phyloP scores from a whole-genome alignment of 2,113 vertebrate genomes.

The Sarotherodon lohbergeri region DNA sequence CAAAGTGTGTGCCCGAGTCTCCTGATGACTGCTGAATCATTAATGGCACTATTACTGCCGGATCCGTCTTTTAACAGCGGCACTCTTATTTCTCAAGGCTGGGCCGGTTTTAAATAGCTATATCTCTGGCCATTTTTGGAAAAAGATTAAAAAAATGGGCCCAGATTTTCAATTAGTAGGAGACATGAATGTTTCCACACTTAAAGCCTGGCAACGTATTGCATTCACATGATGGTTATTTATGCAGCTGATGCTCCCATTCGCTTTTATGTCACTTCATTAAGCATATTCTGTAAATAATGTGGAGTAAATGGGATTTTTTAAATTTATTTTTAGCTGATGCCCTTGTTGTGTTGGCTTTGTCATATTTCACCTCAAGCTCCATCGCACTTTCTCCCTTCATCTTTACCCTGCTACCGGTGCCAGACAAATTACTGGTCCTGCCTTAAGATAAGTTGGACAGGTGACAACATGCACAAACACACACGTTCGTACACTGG shows the following conservation, averaged over 20 bases:
- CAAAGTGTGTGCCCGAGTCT: background rate
- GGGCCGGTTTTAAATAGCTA: constrained; percentile 48
- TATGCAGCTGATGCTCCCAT: background rate
- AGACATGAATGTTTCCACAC: background rate
- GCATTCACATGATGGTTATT: constrained; percentile 2
- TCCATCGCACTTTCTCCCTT: background rate
- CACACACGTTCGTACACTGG: background rate
- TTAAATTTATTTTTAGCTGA: background rate
- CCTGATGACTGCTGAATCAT: constrained; percentile 54
- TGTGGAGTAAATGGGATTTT: background rate
- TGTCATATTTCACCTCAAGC: background rate
- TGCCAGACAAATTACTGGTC: background rate
- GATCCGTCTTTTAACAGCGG: constrained; percentile 33
- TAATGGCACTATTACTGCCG: constrained; percentile 51
- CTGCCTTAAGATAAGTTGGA: constrained; percentile 26
- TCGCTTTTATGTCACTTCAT: constrained; percentile 1
- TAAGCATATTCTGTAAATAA: background rate
- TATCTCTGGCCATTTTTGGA: constrained; percentile 20
- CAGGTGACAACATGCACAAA: background rate
- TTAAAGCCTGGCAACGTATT: background rate
- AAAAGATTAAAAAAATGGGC: background rate
- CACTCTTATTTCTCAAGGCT: constrained; percentile 20
- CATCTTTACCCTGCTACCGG: background rate
- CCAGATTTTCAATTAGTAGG: constrained; percentile 8
- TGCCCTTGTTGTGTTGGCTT: background rate